Evolutionary conservation across 2,113 vertebrate genomes (phyloP).

Genomic region (Dasypus novemcinctus): DNA sequence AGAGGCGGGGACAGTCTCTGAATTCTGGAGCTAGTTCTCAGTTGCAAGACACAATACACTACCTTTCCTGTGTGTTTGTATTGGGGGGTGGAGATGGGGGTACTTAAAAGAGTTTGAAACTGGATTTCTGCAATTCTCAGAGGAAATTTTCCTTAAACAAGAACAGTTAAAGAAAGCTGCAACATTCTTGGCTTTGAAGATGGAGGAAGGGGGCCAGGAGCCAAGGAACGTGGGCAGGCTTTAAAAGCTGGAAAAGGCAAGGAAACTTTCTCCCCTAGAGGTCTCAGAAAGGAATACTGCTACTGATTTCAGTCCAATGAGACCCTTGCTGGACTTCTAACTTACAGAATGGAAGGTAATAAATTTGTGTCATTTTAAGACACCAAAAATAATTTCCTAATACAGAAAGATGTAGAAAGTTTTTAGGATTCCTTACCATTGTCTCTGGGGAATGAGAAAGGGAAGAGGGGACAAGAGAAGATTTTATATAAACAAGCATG

Average conservation of each 20-base stretch:
- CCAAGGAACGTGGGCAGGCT: background rate
- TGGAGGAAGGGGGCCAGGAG: background rate
- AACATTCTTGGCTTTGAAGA: background rate
- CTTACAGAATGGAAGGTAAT: background rate
- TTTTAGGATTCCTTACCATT: background rate
- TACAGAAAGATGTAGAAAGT: background rate
- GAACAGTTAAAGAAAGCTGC: background rate
- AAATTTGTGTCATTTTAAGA: background rate
- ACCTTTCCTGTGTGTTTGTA: background rate
- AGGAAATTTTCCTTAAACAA: background rate
- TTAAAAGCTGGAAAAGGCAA: background rate
- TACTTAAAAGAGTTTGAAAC: background rate
- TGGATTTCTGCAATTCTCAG: background rate
- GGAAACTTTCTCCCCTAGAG: background rate
- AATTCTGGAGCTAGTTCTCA: background rate
- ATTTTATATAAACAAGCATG: background rate
- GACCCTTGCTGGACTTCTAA: background rate
- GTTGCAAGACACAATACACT: background rate
- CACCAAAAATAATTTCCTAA: slow-evolving; percentile 9
- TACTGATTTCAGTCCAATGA: background rate
- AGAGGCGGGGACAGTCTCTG: background rate
- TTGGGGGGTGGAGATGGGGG: background rate
- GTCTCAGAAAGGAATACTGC: background rate
- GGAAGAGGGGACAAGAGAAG: background rate
- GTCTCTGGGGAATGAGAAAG: background rate